These are phyloP conservation scores for Ceratosolen solmsi DNA, from an alignment of 1,140 invertebrate genomes.

Conservation along the genomic window DNA sequence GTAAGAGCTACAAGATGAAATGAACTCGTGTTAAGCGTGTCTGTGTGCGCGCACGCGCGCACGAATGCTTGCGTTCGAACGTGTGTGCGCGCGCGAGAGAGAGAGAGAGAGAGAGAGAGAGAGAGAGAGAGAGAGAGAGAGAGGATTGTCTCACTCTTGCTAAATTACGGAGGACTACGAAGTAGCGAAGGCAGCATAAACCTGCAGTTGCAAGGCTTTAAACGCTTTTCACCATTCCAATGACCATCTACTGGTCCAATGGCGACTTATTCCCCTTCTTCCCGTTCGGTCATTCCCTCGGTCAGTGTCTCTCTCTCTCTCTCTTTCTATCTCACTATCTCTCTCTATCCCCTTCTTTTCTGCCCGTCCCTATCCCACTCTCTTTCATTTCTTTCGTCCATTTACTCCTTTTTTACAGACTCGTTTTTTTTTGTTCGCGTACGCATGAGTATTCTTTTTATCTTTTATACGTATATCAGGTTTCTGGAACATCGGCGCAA, in stretches of 20 bases:
- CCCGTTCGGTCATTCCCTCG: neutral
- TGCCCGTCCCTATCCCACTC: neutral
- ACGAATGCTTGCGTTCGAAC: neutral
- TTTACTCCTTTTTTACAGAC: neutral
- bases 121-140: neutral
- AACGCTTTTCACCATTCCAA: conserved; percentile 51
- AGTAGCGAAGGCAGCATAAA: conserved; percentile 44
- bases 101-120: conserved; percentile 45
- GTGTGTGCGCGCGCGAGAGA: neutral
- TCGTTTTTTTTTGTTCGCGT: neutral
- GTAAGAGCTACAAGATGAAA: conserved; percentile 19
- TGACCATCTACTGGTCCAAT: conserved; percentile 46
- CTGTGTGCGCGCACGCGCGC: neutral
- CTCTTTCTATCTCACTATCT: neutral
- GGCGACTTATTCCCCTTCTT: conserved; percentile 16
- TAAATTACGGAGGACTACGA: conserved; percentile 48
- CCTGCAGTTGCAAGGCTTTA: conserved; percentile 34
- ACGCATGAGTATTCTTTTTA: neutral
- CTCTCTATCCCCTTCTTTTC: neutral
- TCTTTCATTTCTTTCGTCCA: neutral
- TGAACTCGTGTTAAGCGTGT: too few species aligned
- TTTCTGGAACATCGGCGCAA: neutral
- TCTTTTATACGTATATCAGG: neutral
- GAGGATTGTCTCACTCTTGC: neutral
- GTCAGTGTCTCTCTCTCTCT: neutral